Evolutionary conservation across 2,797 vertebrate genomes (phyloP).

Genomic region (Botia kubotai): DNA sequence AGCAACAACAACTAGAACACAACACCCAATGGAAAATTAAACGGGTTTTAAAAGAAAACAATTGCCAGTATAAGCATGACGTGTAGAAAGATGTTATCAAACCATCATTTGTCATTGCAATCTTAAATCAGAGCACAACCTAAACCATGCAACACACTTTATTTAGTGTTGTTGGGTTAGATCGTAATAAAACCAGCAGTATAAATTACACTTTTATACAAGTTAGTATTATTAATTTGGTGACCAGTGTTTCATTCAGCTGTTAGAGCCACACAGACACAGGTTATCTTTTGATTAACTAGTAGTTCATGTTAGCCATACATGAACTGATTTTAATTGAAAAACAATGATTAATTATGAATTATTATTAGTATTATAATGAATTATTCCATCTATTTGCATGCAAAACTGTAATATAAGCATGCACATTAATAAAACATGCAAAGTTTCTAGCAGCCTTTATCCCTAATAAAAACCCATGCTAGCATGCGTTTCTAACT

Average conservation of each 20-base stretch:
- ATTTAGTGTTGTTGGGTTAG: background rate
- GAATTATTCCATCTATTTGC: background rate
- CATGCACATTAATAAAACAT: slow-evolving; percentile 8
- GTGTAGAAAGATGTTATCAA: background rate
- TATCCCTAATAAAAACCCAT: background rate
- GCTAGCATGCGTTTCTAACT: slow-evolving; percentile 3
- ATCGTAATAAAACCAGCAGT: background rate
- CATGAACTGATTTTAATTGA: background rate
- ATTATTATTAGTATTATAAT: background rate
- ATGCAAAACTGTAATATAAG: background rate
- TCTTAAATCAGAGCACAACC: background rate
- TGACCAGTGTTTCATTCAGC: background rate
- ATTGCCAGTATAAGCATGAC: background rate
- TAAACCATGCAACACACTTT: slow-evolving; percentile 15
- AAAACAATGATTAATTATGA: background rate
- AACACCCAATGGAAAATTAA: background rate
- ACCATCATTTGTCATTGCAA: background rate
- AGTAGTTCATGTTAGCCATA: background rate
- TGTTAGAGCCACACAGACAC: background rate
- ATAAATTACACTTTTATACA: background rate
- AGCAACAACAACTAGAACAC: background rate
- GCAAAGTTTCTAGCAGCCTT: background rate
- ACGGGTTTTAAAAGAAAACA: background rate
- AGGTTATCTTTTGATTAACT: background rate
- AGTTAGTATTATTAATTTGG: background rate